These are phyloP conservation scores for Semaprochilodus insignis DNA, from an alignment of 2,797 vertebrate species.

Conservation along the genomic window DNA sequence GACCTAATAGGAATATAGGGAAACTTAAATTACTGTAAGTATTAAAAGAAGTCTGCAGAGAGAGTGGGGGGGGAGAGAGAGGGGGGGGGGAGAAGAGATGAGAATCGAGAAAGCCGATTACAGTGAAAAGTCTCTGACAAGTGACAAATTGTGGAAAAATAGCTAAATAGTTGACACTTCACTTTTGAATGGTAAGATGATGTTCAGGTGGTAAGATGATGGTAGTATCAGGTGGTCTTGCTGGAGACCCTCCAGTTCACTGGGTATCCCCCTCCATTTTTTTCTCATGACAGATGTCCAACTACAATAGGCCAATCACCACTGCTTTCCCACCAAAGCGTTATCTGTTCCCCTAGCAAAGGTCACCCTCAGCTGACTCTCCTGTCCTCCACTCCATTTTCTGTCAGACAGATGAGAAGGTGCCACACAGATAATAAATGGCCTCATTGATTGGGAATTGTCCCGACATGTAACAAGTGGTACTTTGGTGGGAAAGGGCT, in stretches of 20 bases:
- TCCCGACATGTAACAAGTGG: slow-evolving; percentile 13
- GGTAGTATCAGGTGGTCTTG: neutral
- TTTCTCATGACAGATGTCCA: neutral
- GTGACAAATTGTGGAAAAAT: neutral
- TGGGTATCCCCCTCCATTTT: slow-evolving; percentile 8
- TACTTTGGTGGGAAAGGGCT: slow-evolving; percentile 22
- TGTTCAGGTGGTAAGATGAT: neutral
- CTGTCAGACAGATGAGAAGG: slow-evolving; percentile 31
- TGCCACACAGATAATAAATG: slow-evolving; percentile 27
- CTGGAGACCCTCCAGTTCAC: neutral
- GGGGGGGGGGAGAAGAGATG: slow-evolving; percentile 34
- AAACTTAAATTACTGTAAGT: slow-evolving; percentile 60
- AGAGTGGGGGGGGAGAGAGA: slow-evolving; percentile 14
- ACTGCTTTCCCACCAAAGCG: slow-evolving; percentile 9
- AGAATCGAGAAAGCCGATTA: neutral
- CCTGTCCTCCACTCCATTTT: slow-evolving; percentile 7
- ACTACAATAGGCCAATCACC: slow-evolving; percentile 24
- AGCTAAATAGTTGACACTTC: neutral
- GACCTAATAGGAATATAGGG: slow-evolving; percentile 71
- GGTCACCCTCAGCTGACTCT: slow-evolving; percentile 14
- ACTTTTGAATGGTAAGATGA: neutral
- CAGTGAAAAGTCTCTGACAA: neutral
- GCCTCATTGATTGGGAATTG: slow-evolving; percentile 25
- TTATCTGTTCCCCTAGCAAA: slow-evolving; percentile 30
- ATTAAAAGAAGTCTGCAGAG: slow-evolving; percentile 50